Conservation (phyloP, 1,140 invertebrate genomes). For the Listronotus bonariensis region DNA sequence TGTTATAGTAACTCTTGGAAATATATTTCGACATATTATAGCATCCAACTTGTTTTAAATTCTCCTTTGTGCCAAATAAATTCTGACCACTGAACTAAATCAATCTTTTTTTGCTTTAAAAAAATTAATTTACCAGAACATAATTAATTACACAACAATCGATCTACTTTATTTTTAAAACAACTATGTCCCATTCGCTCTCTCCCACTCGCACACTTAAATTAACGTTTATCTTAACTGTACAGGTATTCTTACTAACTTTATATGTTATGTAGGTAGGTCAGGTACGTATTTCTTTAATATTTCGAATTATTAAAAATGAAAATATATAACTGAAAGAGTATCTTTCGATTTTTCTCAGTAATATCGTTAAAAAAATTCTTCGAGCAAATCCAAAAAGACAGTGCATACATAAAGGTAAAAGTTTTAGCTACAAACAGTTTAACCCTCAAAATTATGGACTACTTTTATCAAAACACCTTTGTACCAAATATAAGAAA, state of each 20-base stretch:
- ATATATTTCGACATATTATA: too few species aligned
- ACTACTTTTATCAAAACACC: too few species aligned
- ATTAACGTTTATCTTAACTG: slow-evolving; percentile 13
- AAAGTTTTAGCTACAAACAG: too few species aligned
- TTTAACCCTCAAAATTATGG: too few species aligned
- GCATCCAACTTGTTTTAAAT: too few species aligned
- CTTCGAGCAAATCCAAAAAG: neutral
- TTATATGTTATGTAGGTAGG: slow-evolving; percentile 29
- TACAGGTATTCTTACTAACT: slow-evolving; percentile 25
- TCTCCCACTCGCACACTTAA: slow-evolving; percentile 11
- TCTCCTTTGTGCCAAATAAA: too few species aligned
- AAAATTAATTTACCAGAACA: neutral
- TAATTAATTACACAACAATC: neutral
- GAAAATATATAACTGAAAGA: neutral
- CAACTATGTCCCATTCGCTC: slow-evolving; percentile 3
- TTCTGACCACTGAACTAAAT: too few species aligned
- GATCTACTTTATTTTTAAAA: neutral
- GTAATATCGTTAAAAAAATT: slow-evolving; percentile 4
- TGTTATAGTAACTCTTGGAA: too few species aligned
- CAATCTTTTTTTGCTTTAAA: slow-evolving; percentile 7
- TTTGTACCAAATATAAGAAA: too few species aligned
- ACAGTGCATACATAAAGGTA: too few species aligned
- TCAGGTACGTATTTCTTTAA: slow-evolving; percentile 21
- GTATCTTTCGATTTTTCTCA: neutral
- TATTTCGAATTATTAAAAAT: slow-evolving; percentile 10